These are phyloP conservation scores for Allophyes oxyacanthae DNA, from an alignment of 2,888 invertebrate genomes.

Conservation along the genomic window DNA sequence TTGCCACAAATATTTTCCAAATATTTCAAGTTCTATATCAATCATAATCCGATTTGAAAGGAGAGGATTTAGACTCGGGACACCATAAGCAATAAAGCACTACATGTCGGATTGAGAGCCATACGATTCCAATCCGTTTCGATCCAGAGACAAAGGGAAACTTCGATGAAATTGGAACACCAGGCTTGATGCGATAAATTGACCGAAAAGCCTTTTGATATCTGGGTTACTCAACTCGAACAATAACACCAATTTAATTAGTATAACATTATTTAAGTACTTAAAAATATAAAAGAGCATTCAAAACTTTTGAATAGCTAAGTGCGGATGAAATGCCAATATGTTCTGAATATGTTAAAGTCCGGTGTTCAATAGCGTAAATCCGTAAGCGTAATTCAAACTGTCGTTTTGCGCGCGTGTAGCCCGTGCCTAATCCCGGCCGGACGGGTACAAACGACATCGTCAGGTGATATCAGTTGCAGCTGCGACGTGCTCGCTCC, in stretches of 20 bases:
- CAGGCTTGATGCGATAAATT: slow-evolving; percentile 51
- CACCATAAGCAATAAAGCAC: slow-evolving; percentile 68
- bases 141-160: slow-evolving; percentile 77
- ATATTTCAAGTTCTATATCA: slow-evolving; percentile 42
- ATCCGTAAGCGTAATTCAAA: slow-evolving; percentile 71
- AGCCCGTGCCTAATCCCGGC: slow-evolving; percentile 70
- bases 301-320: too few species aligned
- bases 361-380: slow-evolving; percentile 54
- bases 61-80: slow-evolving; percentile 51
- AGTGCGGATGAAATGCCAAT: slow-evolving; percentile 28
- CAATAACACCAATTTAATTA: slow-evolving; percentile 27
- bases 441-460: slow-evolving; percentile 81
- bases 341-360: slow-evolving; percentile 52
- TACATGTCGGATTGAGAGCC: slow-evolving; percentile 70
- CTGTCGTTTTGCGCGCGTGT: slow-evolving; percentile 68
- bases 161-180: slow-evolving; percentile 73
- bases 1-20: slow-evolving; percentile 38
- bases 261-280: background rate
- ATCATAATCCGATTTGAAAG: slow-evolving; percentile 52
- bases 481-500: slow-evolving; percentile 72
- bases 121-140: slow-evolving; percentile 75
- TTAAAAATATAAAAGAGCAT: slow-evolving; percentile 16
- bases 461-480: slow-evolving; percentile 82
- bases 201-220: slow-evolving; percentile 42
- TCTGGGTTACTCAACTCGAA: slow-evolving; percentile 44